phyloP scores from a whole-genome alignment of 1,140 invertebrate genomes.

The Saccostrea glomerata region DNA sequence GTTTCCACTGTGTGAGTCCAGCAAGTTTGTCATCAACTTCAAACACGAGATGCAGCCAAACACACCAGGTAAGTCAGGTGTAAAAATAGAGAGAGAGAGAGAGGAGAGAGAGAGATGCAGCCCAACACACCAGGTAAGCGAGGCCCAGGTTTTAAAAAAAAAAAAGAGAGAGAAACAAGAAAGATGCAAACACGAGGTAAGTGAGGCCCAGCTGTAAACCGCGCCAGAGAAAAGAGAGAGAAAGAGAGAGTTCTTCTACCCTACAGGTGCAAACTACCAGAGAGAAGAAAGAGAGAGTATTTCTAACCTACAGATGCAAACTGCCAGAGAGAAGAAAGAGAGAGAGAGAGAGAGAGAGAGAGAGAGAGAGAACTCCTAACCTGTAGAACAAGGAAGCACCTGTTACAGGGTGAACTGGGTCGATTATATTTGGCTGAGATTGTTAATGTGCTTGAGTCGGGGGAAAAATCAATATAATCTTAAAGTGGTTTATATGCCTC shows the following conservation, averaged over 20 bases:
- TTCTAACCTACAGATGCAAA: no score
- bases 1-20: slow-evolving; percentile 72
- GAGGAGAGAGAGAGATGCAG: no score
- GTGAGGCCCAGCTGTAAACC: not conserved
- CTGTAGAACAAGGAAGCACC: not conserved
- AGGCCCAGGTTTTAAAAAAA: no score
- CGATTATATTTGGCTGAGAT: not conserved
- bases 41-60: slow-evolving; percentile 70
- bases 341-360: not conserved
- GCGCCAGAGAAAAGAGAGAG: no score
- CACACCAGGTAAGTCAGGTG: slow-evolving; percentile 64
- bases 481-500: not conserved
- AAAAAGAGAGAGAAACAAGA: no score
- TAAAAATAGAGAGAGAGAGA: no score
- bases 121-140: no score
- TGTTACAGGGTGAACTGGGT: not conserved
- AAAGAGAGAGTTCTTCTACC: no score
- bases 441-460: not conserved
- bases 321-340: no score
- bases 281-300: no score
- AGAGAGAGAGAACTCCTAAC: not conserved
- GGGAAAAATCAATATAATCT: slow-evolving; percentile 1
- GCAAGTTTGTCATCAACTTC: slow-evolving; percentile 71
- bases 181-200: no score
- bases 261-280: no score